Evolutionary conservation across 2,113 vertebrate species (phyloP).

Genomic region (Hippocampus abdominalis): DNA sequence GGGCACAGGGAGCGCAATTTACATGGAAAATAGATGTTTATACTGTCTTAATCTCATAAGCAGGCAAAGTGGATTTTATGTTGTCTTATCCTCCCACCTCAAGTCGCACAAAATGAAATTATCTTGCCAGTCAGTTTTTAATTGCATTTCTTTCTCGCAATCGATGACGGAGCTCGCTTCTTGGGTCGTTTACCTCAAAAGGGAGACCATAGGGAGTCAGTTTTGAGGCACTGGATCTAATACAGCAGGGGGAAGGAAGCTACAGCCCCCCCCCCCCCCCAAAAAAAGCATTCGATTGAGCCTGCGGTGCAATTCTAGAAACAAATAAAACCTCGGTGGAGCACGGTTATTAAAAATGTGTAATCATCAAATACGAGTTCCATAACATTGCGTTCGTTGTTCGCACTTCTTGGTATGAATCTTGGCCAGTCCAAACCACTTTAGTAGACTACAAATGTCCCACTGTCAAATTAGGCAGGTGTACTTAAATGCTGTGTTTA

Average conservation of each 20-base stretch:
- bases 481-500: too few species aligned
- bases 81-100: background rate
- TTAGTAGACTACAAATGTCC: too few species aligned
- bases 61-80: background rate
- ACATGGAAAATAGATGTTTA: background rate
- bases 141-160: background rate
- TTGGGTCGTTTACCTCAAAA: background rate
- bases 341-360: background rate
- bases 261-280: background rate
- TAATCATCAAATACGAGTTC: too few species aligned
- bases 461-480: too few species aligned
- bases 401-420: too few species aligned
- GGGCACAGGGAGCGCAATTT: background rate
- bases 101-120: background rate
- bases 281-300: background rate
- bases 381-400: too few species aligned
- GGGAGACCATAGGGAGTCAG: background rate
- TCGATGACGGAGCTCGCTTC: background rate
- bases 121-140: background rate
- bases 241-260: background rate
- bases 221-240: background rate
- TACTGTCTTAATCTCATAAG: background rate
- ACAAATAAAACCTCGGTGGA: background rate
- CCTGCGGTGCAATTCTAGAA: background rate
- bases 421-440: too few species aligned